Evolutionary conservation across 2,888 invertebrate genomes (phyloP).

Genomic region (Temnothorax unifasciatus): DNA sequence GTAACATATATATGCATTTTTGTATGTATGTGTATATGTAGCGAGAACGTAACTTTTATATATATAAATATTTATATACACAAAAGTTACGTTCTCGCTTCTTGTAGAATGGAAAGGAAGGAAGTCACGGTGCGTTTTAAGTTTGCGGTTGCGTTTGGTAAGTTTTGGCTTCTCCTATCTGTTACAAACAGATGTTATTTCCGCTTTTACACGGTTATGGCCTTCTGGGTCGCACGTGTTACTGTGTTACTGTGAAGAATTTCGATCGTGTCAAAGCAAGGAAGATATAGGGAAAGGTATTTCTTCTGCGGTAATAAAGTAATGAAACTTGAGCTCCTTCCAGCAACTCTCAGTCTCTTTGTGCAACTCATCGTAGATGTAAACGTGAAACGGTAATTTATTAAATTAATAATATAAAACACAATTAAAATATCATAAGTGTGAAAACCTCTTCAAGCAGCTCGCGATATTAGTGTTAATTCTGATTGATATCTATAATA

Average conservation of each 20-base stretch:
- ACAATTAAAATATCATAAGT: not conserved
- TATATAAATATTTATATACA: not conserved
- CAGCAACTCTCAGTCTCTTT: not conserved
- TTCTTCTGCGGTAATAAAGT: slow-evolving; percentile 21
- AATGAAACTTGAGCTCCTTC: slow-evolving; percentile 3
- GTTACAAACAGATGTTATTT: slow-evolving; percentile 79
- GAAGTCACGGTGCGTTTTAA: slow-evolving; percentile 55
- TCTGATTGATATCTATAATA: slow-evolving; percentile 2
- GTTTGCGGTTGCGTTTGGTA: slow-evolving; percentile 55
- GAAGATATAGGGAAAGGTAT: slow-evolving; percentile 18
- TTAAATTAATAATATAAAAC: not conserved
- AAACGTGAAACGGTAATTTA: not conserved
- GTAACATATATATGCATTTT: not conserved
- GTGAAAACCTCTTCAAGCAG: not conserved
- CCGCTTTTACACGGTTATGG: slow-evolving; percentile 70
- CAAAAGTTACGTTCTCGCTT: not conserved
- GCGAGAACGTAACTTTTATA: not conserved
- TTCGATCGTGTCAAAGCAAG: slow-evolving; percentile 60
- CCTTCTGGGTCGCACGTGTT: slow-evolving; percentile 71
- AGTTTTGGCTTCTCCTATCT: slow-evolving; percentile 65
- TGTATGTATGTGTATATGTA: not conserved
- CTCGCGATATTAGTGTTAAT: not conserved
- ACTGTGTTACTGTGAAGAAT: slow-evolving; percentile 68
- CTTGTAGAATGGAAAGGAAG: slow-evolving; percentile 51
- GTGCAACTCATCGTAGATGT: not conserved